A percentile compares a stretch with the other conserved stretches of the same genome.
Conservation (phyloP, 1,140 invertebrate species). For the Aporrectodea caliginosa region DNA sequence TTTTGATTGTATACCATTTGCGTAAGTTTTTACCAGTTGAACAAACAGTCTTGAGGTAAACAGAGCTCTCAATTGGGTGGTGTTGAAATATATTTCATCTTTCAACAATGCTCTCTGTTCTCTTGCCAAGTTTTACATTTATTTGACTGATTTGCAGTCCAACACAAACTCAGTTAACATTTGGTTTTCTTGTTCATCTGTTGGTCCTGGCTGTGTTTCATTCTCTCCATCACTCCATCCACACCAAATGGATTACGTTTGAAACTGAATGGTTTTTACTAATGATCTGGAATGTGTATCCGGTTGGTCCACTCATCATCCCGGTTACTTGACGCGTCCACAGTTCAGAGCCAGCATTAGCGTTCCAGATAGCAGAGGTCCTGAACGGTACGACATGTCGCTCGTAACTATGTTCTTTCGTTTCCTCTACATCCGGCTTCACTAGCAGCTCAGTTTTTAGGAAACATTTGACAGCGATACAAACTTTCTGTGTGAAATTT, state of each 20-base stretch:
- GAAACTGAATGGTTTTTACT: neutral
- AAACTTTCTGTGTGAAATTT: no score
- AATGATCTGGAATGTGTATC: neutral
- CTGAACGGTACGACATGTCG: slow-evolving; percentile 71
- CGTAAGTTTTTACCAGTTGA: no score
- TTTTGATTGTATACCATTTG: no score
- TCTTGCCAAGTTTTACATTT: neutral
- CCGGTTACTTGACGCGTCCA: no score
- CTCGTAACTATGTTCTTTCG: neutral
- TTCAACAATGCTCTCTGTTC: neutral
- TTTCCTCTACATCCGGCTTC: no score
- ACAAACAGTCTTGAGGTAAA: no score
- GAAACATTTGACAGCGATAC: no score
- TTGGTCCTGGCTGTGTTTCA: neutral
- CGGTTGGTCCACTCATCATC: neutral
- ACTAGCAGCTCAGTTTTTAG: no score
- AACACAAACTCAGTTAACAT: neutral
- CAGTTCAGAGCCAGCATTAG: slow-evolving; percentile 97
- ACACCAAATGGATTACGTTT: neutral
- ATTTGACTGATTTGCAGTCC: neutral
- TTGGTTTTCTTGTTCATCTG: neutral
- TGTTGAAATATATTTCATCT: neutral
- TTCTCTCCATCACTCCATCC: neutral
- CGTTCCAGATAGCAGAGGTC: slow-evolving; percentile 98
- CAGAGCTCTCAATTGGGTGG: no score